Percentiles rank a stretch among this genome's conserved stretches.
Evolutionary conservation across 2,113 vertebrate genomes (phyloP).

Genomic region (Caretta caretta): DNA sequence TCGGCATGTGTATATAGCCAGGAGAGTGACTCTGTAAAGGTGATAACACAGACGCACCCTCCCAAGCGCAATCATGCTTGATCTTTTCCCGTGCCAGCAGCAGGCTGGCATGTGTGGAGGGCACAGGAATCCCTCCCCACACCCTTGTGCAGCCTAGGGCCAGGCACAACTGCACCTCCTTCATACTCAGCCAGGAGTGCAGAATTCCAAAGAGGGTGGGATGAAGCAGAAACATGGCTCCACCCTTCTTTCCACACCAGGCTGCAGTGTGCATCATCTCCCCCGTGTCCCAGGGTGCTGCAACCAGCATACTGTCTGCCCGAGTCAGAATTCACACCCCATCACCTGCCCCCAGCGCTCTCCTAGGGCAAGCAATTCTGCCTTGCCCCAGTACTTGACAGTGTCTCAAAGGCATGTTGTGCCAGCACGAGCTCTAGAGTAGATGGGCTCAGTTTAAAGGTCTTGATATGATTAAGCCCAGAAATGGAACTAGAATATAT

Average conservation of each 20-base stretch:
- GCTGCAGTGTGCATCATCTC: neutral
- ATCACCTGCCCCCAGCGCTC: too few relatives aligned
- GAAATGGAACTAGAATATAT: neutral
- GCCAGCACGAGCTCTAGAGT: neutral
- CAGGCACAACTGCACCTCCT: neutral
- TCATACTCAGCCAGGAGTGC: neutral
- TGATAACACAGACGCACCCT: neutral
- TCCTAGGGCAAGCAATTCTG: neutral
- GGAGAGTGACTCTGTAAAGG: neutral
- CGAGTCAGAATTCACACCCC: too few relatives aligned
- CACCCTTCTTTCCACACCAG: neutral
- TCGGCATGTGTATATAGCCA: neutral
- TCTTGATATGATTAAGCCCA: neutral
- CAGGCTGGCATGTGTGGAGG: neutral
- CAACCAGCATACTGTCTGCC: too few relatives aligned
- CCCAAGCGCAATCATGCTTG: neutral
- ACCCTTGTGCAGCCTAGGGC: neutral
- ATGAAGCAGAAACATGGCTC: neutral
- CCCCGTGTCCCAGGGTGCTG: neutral
- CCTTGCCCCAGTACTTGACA: neutral
- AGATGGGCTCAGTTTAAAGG: neutral
- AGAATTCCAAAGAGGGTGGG: neutral
- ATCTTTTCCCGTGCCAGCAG: neutral
- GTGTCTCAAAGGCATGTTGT: neutral
- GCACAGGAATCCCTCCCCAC: neutral